Conservation (phyloP, 2,113 vertebrate species). For the Pachycephala philippinensis region DNA sequence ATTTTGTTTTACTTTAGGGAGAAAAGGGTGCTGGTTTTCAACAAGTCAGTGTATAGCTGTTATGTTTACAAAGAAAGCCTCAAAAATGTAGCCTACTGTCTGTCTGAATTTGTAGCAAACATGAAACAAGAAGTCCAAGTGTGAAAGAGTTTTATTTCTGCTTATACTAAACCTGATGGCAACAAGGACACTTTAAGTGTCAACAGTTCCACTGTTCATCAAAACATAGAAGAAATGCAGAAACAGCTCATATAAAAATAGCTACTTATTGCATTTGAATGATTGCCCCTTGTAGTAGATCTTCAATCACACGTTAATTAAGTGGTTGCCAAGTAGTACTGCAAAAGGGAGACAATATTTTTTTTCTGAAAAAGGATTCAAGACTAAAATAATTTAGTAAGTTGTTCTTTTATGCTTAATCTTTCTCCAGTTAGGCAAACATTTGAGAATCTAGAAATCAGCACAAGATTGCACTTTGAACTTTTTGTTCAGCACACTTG, state of each 20-base stretch:
- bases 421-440: neutral
- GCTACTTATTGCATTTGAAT: neutral
- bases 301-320: neutral
- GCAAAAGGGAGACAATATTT: neutral
- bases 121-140: neutral
- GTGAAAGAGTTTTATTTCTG: neutral
- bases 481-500: neutral
- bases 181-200: neutral
- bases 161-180: neutral
- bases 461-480: neutral
- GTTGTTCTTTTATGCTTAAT: neutral
- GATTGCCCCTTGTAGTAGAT: neutral
- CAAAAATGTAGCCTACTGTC: neutral
- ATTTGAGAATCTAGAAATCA: neutral
- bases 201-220: neutral
- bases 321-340: neutral
- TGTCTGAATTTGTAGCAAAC: neutral
- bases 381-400: neutral
- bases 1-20: neutral
- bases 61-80: conserved; percentile 8
- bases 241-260: neutral
- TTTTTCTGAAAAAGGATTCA: neutral
- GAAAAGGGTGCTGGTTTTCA: neutral
- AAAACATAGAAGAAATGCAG: neutral
- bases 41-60: neutral